A percentile compares a stretch with the other conserved stretches of the same genome.
Conservation (phyloP, 2,113 vertebrate species). For the Notothenia rossii region DNA sequence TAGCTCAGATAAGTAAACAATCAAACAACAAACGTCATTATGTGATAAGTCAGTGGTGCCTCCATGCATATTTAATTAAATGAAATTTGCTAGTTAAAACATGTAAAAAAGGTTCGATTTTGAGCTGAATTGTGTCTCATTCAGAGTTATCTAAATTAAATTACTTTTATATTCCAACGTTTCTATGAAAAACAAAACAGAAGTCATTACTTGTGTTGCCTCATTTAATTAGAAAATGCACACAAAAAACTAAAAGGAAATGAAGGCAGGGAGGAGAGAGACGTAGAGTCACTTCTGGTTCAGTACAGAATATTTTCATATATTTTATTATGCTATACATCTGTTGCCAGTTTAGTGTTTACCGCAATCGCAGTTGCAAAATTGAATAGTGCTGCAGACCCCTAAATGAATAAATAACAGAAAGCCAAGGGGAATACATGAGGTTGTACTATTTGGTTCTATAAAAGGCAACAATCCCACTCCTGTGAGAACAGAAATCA, state of each 20-base stretch:
- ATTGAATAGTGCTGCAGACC: too few relatives aligned
- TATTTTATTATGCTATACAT: too few relatives aligned
- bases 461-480: background rate
- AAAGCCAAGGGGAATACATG: background rate
- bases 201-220: background rate
- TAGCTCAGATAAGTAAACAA: background rate
- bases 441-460: background rate
- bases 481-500: background rate
- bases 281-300: too few relatives aligned
- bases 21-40: background rate
- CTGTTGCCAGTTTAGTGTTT: background rate
- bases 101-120: background rate
- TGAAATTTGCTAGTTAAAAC: background rate
- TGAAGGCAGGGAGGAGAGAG: background rate
- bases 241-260: background rate
- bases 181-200: background rate
- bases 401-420: background rate
- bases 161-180: background rate
- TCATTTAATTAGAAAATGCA: background rate
- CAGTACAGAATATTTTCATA: too few relatives aligned
- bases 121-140: background rate
- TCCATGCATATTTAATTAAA: background rate
- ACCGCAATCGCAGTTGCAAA: too few relatives aligned
- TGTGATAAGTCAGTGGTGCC: background rate
- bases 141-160: background rate